phyloP scores from a whole-genome alignment of 2,797 vertebrate species.

The Phalanger gymnotis region DNA sequence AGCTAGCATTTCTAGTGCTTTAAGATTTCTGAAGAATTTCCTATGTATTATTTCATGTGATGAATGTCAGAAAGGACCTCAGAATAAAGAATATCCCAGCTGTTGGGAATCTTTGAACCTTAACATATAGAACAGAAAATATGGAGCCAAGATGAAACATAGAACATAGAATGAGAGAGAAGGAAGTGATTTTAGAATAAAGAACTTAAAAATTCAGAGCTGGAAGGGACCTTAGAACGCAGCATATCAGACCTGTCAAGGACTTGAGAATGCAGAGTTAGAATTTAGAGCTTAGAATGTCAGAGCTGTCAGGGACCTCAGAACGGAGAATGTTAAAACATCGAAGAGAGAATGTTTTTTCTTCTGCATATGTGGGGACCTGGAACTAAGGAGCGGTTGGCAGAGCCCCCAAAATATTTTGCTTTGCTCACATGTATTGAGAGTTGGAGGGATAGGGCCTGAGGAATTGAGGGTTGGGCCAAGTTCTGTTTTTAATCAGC shows the following conservation, averaged over 20 bases:
- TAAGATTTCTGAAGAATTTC: background rate
- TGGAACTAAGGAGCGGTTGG: background rate
- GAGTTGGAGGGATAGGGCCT: background rate
- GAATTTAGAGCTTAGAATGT: background rate
- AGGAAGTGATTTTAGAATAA: background rate
- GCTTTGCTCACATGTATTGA: background rate
- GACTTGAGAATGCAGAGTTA: background rate
- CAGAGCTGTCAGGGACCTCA: background rate
- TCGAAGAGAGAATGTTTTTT: background rate
- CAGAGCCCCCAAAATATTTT: background rate
- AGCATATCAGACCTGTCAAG: background rate
- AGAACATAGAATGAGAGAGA: background rate
- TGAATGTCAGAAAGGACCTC: background rate
- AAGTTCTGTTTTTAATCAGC: background rate
- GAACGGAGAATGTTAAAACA: background rate
- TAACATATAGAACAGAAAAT: background rate
- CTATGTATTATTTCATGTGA: background rate
- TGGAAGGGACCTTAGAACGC: background rate
- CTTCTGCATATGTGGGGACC: background rate
- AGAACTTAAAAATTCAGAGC: background rate
- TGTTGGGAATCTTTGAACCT: background rate
- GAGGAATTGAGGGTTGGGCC: background rate
- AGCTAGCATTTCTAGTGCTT: background rate
- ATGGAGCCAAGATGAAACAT: background rate
- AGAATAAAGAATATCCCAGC: background rate